Percentiles rank a stretch among this genome's conserved stretches.
Evolutionary conservation across 2,113 vertebrate genomes (phyloP).

Genomic region (Cynoglossus semilaevis): DNA sequence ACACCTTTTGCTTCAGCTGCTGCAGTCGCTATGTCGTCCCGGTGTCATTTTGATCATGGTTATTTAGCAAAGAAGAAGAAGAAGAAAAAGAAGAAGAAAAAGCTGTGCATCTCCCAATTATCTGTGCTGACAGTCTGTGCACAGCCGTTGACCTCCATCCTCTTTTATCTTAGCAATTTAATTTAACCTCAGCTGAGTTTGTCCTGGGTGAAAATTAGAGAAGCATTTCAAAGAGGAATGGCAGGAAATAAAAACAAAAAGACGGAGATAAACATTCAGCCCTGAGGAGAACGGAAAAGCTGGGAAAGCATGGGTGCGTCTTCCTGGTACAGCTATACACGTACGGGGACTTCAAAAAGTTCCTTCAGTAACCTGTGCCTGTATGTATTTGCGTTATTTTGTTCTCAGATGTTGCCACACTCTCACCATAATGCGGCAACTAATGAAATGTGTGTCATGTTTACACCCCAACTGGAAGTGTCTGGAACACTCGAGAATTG

Average conservation of each 20-base stretch:
- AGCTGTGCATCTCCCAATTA: constrained; percentile 67
- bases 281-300: constrained; percentile 43
- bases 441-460: too few species aligned
- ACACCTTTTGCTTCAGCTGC: constrained; percentile 33
- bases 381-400: too few species aligned
- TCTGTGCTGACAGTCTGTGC: constrained; percentile 67
- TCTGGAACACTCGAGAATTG: too few species aligned
- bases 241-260: constrained; percentile 16
- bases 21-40: constrained; percentile 42
- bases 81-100: neutral
- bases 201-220: constrained; percentile 71
- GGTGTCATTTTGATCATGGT: constrained; percentile 73
- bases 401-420: too few species aligned
- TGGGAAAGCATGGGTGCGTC: constrained; percentile 38
- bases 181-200: constrained; percentile 69
- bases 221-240: constrained; percentile 68
- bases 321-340: constrained; percentile 24
- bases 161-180: constrained; percentile 73
- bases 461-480: too few species aligned
- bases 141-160: constrained; percentile 73
- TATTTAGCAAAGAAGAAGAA: constrained; percentile 50
- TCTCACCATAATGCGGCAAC: too few species aligned
- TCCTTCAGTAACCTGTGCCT: too few species aligned
- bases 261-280: constrained; percentile 52
- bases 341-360: neutral